phyloP scores from a whole-genome alignment of 30 jellyfish, hydroid and myxozoan species.

The Morbakka virulenta region DNA sequence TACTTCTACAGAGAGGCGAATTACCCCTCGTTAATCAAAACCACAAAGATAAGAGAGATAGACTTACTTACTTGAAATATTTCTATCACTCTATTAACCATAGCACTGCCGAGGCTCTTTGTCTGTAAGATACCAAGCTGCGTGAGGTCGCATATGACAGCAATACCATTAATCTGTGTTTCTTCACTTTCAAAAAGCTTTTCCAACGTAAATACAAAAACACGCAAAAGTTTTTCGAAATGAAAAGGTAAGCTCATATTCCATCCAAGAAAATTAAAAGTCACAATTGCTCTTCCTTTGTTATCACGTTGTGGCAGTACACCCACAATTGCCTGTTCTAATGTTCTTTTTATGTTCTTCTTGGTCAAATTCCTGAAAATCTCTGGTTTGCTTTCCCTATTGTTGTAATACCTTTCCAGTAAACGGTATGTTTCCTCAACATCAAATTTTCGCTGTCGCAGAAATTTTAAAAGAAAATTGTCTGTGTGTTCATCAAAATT shows the following conservation, averaged over 20 bases:
- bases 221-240: slow-evolving; percentile 91
- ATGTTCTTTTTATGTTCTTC: slow-evolving; percentile 83
- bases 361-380: slow-evolving; percentile 91
- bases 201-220: slow-evolving; percentile 92
- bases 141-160: slow-evolving; percentile 67
- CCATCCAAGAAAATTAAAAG: slow-evolving; percentile 82
- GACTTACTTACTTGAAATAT: slow-evolving; percentile 88
- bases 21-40: no score
- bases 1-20: no score
- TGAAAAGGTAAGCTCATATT: slow-evolving; percentile 93
- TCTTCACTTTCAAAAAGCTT: slow-evolving; percentile 92
- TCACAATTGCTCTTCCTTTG: slow-evolving; percentile 86
- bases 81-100: slow-evolving; percentile 74
- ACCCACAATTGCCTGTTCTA: slow-evolving; percentile 97
- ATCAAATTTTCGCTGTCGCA: slow-evolving; percentile 92
- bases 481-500: slow-evolving; percentile 98
- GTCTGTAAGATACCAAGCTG: slow-evolving; percentile 95
- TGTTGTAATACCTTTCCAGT: slow-evolving; percentile 78
- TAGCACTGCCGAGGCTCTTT: slow-evolving; percentile 84
- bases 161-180: slow-evolving; percentile 97
- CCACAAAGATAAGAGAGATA: no score
- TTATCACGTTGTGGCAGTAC: slow-evolving; percentile 99
- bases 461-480: slow-evolving; percentile 82
- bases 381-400: slow-evolving; percentile 91
- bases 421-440: slow-evolving; percentile 88